Evolutionary conservation across 2,113 vertebrate species (phyloP).

Genomic region (Seriola dumerili): DNA sequence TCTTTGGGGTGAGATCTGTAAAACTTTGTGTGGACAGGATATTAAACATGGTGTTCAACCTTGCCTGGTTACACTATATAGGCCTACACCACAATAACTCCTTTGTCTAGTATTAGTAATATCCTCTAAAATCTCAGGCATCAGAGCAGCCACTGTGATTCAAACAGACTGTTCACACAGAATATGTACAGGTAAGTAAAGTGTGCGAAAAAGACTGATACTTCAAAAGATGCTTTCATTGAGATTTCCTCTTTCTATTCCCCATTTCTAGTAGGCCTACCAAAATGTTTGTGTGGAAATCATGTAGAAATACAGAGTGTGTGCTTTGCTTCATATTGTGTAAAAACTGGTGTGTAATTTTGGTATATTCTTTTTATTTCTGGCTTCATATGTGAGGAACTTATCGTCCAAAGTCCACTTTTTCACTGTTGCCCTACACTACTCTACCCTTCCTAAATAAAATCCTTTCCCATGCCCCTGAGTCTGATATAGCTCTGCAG

Average conservation of each 20-base stretch:
- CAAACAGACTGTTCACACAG: background rate
- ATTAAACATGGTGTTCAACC: background rate
- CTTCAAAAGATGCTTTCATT: background rate
- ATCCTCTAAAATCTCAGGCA: background rate
- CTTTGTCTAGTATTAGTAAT: background rate
- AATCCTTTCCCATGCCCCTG: conserved; percentile 66
- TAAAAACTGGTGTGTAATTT: background rate
- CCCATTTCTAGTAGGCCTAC: background rate
- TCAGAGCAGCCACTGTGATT: background rate
- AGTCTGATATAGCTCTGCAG: conserved; percentile 24
- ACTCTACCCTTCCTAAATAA: conserved; percentile 4
- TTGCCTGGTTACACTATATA: background rate
- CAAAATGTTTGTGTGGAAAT: background rate
- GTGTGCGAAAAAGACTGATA: background rate
- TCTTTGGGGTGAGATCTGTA: background rate
- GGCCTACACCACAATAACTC: background rate
- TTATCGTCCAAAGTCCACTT: background rate
- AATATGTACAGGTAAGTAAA: background rate
- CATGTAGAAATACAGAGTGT: background rate
- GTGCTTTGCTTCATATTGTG: background rate
- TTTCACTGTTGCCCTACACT: conserved; percentile 9
- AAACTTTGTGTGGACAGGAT: background rate
- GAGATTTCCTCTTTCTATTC: background rate
- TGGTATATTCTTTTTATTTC: background rate
- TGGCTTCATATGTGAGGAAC: background rate